Base-by-base conservation (phyloP, 2,113 vertebrate species). In the Castor canadensis region DNA sequence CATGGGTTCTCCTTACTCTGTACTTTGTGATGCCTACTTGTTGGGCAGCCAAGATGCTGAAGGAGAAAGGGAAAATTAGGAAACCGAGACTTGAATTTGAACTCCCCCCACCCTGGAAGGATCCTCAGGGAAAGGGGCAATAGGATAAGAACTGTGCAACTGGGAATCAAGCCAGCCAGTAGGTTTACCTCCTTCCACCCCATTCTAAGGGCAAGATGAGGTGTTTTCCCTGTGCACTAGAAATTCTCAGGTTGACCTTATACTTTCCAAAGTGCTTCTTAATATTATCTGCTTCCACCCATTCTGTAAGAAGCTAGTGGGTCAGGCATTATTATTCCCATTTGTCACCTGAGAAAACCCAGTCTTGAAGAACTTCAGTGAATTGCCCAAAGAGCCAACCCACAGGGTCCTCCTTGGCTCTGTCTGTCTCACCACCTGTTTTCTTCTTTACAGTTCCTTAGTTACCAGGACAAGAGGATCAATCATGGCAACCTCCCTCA, bases 401-500 rank as follows among this genome's bases (percentile, higher is more conserved):
- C 32, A 19, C 13, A 38, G 0, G 43, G 58, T 20, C 52, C 17
- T 72, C 66, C 40, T 93, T 24, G 89, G 67, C 30, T 72, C 43
- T 66, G 71, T 15, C 40, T 52, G 76, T 45, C 75, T 94, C 89
- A 92, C 40, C 9, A 5, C n/a, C 15, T 58, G 20, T 38, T 6
- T 94, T 76, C 38, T 94, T 66, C 85, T 93, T 97, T 20, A 96
- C 98, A 99, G 99, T 97, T 99, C 94, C 96, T 99, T 60, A 99
- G 98, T 1, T 99, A 98, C 95, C 96, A 99, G 0, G 99, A 98
- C 47, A 99, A 99, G 6, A 92, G 97, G 58, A 97, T 97, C 56
- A 97, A 98, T 81, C 87, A 98, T 0, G 98, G 98, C 20, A 98
- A 98, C 7, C 96, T 98, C 40, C 85, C 98, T 0, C 91, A 96